Evolutionary conservation across 2,888 invertebrate species (phyloP), one percentile per base, ranked within the genome.

Genomic region (Pristionchus exspectatus): DNA sequence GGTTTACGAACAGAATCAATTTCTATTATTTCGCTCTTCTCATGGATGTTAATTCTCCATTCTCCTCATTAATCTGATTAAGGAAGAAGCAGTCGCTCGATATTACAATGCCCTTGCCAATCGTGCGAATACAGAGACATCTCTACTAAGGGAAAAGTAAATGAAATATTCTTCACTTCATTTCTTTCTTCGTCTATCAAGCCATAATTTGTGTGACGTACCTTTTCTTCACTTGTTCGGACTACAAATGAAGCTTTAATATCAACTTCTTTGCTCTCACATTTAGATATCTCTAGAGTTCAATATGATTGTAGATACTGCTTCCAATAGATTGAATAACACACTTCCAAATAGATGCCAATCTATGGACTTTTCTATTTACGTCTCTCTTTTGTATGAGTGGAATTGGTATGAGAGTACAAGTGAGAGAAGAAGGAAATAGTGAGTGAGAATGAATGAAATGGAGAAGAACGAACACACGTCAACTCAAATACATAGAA

Each of bases 91-190:
- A 10, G 50, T 69, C 27, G 87, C 87, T 69, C 38, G 87, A 69
- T 87, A 87, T 27, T 87, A 87, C 87, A 87, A 87, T 87, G 66
- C 87, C 10, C 69, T 87, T 7, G 87, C 87, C 27, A 87, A 87
- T 87, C 87, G 87, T 44, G 87, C 30, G 27, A 87, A 87, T 87
- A 69, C 87, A 0, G 87, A 87, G 69, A 87, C 87, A 27, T 9
- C 44, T 38, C 38, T 85, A 50, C n/a, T 81, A n/a, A 81, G 81
- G 21, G 81, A 81, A 54, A 81, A 81, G 50, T 81, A 50, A 81
- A 77, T 24, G 12, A 18, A 0, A 24, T n/a, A 24, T 24, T n/a
- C 21, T 7, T 72, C 30, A 30, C 16, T 59, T 72, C 69, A 63
- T 16, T 72, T 16, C 33, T 72, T 30, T 30, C 30, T 5, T 72